Percentiles rank a stretch among this genome's conserved stretches.
Evolutionary conservation across 2,113 vertebrate species (phyloP).

Genomic region (Prietella phreatophila): DNA sequence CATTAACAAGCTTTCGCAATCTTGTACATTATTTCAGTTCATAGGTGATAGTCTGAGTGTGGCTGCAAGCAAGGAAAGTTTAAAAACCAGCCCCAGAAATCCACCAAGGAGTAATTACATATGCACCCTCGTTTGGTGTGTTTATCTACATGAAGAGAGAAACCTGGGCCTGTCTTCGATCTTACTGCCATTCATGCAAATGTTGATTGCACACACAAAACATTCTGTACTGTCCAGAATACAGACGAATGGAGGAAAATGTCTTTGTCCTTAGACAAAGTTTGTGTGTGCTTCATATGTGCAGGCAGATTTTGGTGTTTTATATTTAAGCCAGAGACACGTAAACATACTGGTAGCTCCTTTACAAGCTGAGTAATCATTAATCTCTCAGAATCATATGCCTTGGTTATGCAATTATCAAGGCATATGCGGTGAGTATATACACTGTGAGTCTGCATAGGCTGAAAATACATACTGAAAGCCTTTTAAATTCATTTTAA

Average conservation of each 20-base stretch:
- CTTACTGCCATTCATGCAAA: not conserved
- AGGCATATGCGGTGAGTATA: not conserved
- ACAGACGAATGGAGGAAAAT: not conserved
- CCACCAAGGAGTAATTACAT: constrained; percentile 1
- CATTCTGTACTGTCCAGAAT: not conserved
- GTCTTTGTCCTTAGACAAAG: not conserved
- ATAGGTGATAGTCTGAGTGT: constrained; percentile 19
- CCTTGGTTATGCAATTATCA: not conserved
- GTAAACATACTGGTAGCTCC: not conserved
- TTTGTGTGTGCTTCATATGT: not conserved
- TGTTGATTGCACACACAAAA: not conserved
- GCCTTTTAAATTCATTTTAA: not conserved
- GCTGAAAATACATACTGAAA: not conserved
- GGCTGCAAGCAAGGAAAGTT: not conserved
- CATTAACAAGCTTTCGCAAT: constrained; percentile 40
- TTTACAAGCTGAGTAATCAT: constrained; percentile 11
- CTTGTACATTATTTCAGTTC: constrained; percentile 35
- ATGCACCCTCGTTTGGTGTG: not conserved
- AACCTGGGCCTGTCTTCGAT: not conserved
- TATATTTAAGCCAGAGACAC: constrained; percentile 30
- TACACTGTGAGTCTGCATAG: not conserved
- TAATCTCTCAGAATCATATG: not conserved
- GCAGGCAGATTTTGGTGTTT: constrained; percentile 4
- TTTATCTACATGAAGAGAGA: not conserved
- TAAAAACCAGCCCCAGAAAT: not conserved